These are phyloP conservation scores for Falco cherrug DNA, from an alignment of 2,797 vertebrate species.

Conservation along the genomic window DNA sequence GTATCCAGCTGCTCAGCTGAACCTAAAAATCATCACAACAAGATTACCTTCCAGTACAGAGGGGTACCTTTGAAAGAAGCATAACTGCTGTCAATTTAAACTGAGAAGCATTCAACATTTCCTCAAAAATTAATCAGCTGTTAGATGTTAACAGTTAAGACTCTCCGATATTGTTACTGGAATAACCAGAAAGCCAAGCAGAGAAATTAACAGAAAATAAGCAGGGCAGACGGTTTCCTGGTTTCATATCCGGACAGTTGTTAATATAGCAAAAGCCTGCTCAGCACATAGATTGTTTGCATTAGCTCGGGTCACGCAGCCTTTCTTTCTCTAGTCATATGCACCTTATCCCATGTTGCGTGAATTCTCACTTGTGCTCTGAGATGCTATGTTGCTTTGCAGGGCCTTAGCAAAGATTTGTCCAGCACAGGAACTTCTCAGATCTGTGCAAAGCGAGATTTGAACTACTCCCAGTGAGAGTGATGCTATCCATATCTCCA, in stretches of 20 bases:
- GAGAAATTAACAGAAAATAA: neutral
- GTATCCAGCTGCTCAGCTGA: constrained; percentile 83
- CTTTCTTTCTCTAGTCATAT: neutral
- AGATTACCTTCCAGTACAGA: neutral
- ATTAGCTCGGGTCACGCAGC: neutral
- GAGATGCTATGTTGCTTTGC: neutral
- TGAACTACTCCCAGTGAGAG: neutral
- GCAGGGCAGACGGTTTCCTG: neutral
- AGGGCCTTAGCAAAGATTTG: neutral
- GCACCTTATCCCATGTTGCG: neutral
- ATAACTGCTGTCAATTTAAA: neutral
- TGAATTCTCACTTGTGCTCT: neutral
- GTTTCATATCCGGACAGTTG: neutral
- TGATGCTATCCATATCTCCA: neutral
- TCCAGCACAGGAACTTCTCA: neutral
- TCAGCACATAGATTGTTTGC: neutral
- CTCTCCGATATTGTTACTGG: neutral
- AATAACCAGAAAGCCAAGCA: neutral
- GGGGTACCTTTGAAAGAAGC: neutral
- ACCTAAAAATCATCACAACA: constrained; percentile 36
- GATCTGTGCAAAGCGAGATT: neutral
- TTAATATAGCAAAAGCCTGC: neutral
- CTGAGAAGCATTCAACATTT: neutral
- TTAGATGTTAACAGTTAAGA: neutral
- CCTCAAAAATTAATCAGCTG: neutral